Base-by-base conservation (phyloP, 2,888 invertebrate species). In the Leptinotarsa tumamoca region DNA sequence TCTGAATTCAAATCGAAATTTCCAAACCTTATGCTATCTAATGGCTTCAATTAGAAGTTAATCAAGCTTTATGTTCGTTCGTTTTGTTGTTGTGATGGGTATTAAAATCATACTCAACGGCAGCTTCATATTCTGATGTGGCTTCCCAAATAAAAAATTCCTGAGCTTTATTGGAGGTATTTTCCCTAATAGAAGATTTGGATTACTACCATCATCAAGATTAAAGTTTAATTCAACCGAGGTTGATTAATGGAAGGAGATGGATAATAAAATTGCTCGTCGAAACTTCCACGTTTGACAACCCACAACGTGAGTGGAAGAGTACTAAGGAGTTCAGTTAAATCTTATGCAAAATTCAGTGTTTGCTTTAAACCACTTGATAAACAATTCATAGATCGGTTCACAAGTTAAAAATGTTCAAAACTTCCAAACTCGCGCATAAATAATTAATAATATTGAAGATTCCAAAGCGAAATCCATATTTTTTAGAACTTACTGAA, bases 41-140 rank as follows among this genome's bases (percentile, higher is more conserved):
- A 56, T 70, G 70, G 56, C 49, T 56, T 70, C 21, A 61, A 70
- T 70, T 43, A 70, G 17, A 70, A 58, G 49, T 7, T 49, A 61
- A 17, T 58, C 21, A 50, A 58, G 70, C 70, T 18, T 70, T 33
- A 56, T 56, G 18, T 33, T 21, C 58, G 58, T 70, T 58, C 58
- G 33, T 23, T 58, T 23, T 58, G 27, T 58, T 58, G 63, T 43
- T 63, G 33, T n/a, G 33, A 43, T 17, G 63, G 43, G n/a, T 4
- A 33, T 63, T 21, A n/a, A 58, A 58, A 23, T 27, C n/a, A 5
- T 63, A 17, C n/a, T 17, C 33, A 33, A 63, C 33, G 43, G 33
- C 27, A 63, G 17, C 63, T 43, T 43, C 63, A 63, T 63, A 63
- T 33, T 33, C 33, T 17, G 33, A 33, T 33, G 17, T n/a, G 27